Evolutionary conservation across 2,888 invertebrate species (phyloP).

Genomic region (Isotomurus palustris): DNA sequence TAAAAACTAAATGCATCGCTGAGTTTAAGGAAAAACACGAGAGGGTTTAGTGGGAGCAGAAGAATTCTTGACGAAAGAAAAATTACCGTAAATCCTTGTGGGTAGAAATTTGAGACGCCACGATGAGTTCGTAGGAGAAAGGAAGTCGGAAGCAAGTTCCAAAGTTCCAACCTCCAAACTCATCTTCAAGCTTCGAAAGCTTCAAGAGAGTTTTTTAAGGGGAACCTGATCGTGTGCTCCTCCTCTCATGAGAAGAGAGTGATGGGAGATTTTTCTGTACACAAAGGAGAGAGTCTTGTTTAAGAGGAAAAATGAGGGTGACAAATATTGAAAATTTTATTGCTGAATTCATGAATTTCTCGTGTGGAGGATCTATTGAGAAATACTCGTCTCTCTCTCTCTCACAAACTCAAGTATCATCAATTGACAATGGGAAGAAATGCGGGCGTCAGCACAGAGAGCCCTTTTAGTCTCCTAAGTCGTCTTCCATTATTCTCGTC

Average conservation of each 20-base stretch:
- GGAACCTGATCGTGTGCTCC: background rate
- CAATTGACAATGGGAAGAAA: slow-evolving; percentile 43
- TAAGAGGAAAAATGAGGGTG: slow-evolving; percentile 29
- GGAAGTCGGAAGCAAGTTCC: no score
- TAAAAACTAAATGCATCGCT: no score
- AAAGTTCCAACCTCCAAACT: background rate
- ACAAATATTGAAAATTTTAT: slow-evolving; percentile 47
- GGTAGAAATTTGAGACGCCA: no score
- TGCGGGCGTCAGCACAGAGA: slow-evolving; percentile 44
- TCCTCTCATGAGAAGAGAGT: background rate
- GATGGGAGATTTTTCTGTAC: background rate
- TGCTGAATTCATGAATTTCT: slow-evolving; percentile 45
- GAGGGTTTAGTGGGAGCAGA: no score
- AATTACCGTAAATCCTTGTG: no score
- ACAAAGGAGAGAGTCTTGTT: slow-evolving; percentile 3
- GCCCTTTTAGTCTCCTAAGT: slow-evolving; percentile 1
- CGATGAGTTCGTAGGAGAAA: no score
- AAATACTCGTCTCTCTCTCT: slow-evolving; percentile 2
- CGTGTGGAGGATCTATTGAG: background rate
- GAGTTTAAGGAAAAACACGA: no score
- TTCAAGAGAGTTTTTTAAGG: background rate
- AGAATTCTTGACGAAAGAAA: no score
- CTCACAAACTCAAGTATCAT: slow-evolving; percentile 43
- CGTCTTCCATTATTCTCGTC: no score
- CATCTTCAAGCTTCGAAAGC: background rate